phyloP scores from a whole-genome alignment of 1,140 invertebrate genomes.

The Drosophila paulistorum region DNA sequence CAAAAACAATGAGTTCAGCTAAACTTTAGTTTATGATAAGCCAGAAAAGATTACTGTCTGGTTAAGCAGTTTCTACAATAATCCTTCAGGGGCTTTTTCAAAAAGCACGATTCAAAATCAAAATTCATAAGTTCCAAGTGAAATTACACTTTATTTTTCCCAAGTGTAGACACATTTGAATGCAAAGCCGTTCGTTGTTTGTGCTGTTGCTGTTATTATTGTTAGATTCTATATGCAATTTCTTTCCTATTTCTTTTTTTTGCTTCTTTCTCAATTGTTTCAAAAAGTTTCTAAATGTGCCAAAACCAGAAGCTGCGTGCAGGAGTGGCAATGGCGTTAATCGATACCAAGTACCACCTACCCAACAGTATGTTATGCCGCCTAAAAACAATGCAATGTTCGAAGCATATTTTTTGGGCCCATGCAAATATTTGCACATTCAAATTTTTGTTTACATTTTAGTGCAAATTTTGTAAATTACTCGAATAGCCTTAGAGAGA shows the following conservation, averaged over 20 bases:
- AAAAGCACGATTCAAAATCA: too few species aligned
- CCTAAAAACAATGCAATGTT: conserved; percentile 16
- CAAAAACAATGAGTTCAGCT: too few species aligned
- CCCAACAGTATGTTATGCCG: neutral
- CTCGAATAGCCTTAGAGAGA: conserved; percentile 31
- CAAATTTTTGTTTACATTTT: conserved; percentile 72
- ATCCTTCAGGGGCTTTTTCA: too few species aligned
- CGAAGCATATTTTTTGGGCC: conserved; percentile 54
- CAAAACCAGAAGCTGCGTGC: conserved; percentile 2
- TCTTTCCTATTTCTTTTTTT: neutral
- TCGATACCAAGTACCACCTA: neutral
- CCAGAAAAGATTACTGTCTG: too few species aligned
- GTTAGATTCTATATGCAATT: conserved; percentile 13
- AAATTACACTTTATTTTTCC: neutral
- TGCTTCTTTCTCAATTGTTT: neutral
- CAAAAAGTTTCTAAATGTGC: conserved; percentile 10
- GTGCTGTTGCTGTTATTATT: conserved; percentile 1
- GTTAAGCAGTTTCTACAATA: too few species aligned
- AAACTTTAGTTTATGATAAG: too few species aligned
- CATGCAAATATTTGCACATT: conserved; percentile 66
- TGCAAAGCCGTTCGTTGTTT: conserved; percentile 28
- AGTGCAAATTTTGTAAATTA: conserved; percentile 73
- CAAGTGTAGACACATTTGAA: conserved; percentile 23
- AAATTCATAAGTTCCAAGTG: too few species aligned
- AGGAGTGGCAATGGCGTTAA: neutral